phyloP scores from a whole-genome alignment of 2,113 vertebrate species.

The Puntigrus tetrazona region DNA sequence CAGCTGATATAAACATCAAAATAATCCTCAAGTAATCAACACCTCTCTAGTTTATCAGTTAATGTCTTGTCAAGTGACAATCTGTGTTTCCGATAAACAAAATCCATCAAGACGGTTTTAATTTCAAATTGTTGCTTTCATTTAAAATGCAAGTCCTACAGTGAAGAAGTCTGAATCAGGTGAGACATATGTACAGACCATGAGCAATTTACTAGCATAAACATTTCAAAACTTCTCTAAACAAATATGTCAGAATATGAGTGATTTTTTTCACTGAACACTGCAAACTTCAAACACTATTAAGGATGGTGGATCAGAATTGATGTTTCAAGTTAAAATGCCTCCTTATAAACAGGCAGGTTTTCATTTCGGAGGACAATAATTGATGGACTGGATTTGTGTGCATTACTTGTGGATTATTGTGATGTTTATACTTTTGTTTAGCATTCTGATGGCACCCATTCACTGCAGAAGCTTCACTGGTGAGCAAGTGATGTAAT shows the following conservation, averaged over 20 bases:
- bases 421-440: not conserved
- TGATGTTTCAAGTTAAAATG: too few relatives aligned
- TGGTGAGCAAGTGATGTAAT: not conserved
- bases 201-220: not conserved
- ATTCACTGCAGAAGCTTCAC: not conserved
- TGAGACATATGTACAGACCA: not conserved
- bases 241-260: too few relatives aligned
- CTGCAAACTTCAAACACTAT: too few relatives aligned
- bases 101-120: not conserved
- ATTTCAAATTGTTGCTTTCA: not conserved
- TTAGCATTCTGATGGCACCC: not conserved
- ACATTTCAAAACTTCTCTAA: not conserved
- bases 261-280: too few relatives aligned
- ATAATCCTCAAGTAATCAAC: not conserved
- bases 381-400: not conserved
- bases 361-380: not conserved
- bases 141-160: not conserved
- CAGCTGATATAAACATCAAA: not conserved
- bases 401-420: too few relatives aligned
- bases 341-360: not conserved
- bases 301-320: not conserved
- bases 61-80: too few relatives aligned
- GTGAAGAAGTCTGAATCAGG: not conserved
- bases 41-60: not conserved
- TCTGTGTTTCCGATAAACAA: too few relatives aligned